These are phyloP conservation scores for Leptinotarsa peninsularis DNA, from an alignment of 2,888 invertebrate species.

Conservation along the genomic window DNA sequence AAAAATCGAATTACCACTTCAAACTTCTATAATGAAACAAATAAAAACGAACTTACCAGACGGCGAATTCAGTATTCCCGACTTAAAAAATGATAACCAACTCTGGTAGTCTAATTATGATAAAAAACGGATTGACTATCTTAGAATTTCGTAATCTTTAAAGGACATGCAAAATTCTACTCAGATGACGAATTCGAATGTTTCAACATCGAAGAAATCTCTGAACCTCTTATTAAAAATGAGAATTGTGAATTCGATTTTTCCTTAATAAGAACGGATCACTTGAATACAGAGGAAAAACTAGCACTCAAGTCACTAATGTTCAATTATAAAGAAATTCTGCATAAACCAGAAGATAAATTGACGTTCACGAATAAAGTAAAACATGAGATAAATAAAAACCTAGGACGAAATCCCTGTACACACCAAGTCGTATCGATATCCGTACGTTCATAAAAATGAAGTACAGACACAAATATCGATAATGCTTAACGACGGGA, in stretches of 20 bases:
- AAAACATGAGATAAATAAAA: slow-evolving; percentile 34
- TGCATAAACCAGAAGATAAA: slow-evolving; percentile 24
- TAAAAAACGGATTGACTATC: not conserved
- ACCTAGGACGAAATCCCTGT: too few species aligned
- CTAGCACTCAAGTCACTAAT: not conserved
- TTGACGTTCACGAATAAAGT: slow-evolving; percentile 24
- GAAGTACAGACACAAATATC: slow-evolving; percentile 30
- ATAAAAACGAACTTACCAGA: slow-evolving; percentile 18
- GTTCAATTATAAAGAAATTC: slow-evolving; percentile 25
- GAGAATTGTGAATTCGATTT: not conserved
- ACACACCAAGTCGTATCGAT: too few species aligned
- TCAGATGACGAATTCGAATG: not conserved
- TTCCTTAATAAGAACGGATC: slow-evolving; percentile 14
- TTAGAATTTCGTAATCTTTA: not conserved
- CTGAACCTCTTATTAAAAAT: not conserved
- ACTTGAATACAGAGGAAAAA: slow-evolving; percentile 8
- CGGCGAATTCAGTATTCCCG: not conserved
- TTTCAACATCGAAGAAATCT: not conserved
- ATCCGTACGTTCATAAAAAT: slow-evolving; percentile 23
- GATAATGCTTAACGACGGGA: slow-evolving; percentile 28
- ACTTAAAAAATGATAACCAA: not conserved
- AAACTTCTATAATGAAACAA: not conserved
- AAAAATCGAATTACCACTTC: not conserved
- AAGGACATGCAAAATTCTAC: not conserved
- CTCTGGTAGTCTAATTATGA: not conserved